phyloP scores from a whole-genome alignment of 2,888 invertebrate genomes.

The Xanthia togata region DNA sequence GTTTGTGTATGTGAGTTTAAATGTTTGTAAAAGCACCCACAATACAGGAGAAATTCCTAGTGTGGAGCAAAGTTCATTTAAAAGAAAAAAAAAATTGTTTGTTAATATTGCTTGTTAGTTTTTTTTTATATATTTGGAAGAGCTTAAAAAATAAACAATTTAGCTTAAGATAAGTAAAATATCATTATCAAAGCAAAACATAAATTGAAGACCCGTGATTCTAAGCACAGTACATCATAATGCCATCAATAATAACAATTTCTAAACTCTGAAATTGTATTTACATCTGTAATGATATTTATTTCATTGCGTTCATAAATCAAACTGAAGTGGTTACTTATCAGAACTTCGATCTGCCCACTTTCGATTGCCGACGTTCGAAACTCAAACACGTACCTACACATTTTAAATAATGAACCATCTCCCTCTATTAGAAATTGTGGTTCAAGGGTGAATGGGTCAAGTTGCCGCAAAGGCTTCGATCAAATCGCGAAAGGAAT shows the following conservation, averaged over 20 bases:
- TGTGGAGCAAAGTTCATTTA: too few relatives aligned
- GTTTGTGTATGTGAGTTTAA: too few relatives aligned
- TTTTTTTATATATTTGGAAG: too few relatives aligned
- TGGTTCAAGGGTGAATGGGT: constrained; percentile 75
- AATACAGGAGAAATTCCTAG: too few relatives aligned
- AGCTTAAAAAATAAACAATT: too few relatives aligned
- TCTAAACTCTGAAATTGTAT: constrained; percentile 31
- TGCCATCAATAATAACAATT: constrained; percentile 42
- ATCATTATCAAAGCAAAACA: background rate
- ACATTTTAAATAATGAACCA: constrained; percentile 66
- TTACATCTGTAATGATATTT: constrained; percentile 55
- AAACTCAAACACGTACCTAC: constrained; percentile 30
- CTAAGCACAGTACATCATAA: constrained; percentile 41
- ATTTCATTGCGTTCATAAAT: constrained; percentile 57
- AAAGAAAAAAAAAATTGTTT: too few relatives aligned
- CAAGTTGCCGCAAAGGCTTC: constrained; percentile 45
- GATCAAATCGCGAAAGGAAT: constrained; percentile 60
- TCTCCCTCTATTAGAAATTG: constrained; percentile 74
- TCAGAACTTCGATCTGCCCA: constrained; percentile 54
- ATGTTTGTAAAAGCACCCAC: too few relatives aligned
- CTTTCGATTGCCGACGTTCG: constrained; percentile 64
- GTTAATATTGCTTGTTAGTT: background rate
- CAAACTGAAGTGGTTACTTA: constrained; percentile 58
- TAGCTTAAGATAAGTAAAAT: background rate
- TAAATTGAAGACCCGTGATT: background rate